Evolutionary conservation across 2,797 vertebrate species (phyloP), one percentile per base, ranked within the genome.

Genomic region (Phoebastria nigripes): DNA sequence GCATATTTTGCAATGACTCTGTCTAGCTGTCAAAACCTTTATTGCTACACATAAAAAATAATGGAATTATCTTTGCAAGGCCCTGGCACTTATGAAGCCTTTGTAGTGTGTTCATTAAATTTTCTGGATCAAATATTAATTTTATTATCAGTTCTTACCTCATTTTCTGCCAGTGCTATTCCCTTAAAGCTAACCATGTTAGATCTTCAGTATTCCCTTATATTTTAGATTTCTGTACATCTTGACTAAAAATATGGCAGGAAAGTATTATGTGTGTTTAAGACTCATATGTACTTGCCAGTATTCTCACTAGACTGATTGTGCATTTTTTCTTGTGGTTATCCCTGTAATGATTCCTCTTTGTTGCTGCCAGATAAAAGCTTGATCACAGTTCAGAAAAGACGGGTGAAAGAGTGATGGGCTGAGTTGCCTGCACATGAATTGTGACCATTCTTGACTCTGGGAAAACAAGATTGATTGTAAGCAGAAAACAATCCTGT

Each of bases 11-110:
- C 81, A 94, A 39, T 90, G 85, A 83, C 63, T 95, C 52, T 31
- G 28, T 93, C 63, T 89, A 92, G 78, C 71, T 97, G 90, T 97
- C 94, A 97, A 95, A 97, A 93, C 47, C 80, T 92, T 96, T 93
- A 93, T 42, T 96, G 69, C 86, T 82, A 73, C 35, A 91, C 52
- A 86, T 95, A 94, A 91, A 97, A 97, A 97, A 82, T 85, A 89
- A 90, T 22, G 20, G 76, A 94, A 80, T 93, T 96, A 82, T 82
- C 77, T 94, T 80, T 96, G 63, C 56, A 96, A 91, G 86, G 58
- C 69, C 88, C 47, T 66, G 73, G 80, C 71, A 74, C 67, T 90
- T 74, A 89, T 4, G 77, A 72, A 90, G 86, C 62, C 66, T 91
- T 94, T 92, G 74, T 84, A 85, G 82, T 82, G 14, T 88, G 49